Base-by-base conservation (phyloP, 2,113 vertebrate species). In the Hemibates koningsi region DNA sequence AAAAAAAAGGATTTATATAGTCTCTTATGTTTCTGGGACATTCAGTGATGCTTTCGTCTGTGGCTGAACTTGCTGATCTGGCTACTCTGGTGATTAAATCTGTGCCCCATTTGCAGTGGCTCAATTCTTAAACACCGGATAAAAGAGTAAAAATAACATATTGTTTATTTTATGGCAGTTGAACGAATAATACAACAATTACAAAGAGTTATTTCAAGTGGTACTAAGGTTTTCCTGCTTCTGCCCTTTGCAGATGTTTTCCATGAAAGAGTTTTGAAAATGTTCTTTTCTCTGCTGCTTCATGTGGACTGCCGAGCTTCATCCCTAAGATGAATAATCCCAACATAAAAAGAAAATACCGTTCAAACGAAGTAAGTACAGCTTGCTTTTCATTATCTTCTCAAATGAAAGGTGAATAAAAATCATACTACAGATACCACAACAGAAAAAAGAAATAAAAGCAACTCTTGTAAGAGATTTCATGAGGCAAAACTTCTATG, bases 371-470 rank as follows among this genome's bases (percentile, higher is more conserved):
- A 50, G 32, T 9, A 6, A 66, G 27, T 38, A 52, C 10, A 17
- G 12, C 61, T 54, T 48, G 3, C 34, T 84, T 79, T 54, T 1
- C n/a, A 38, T 86, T 36, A 27, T 59, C 54, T 45, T 4, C 34
- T 14, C 4, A 81, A 50, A 29, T 78, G 4, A 50, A 50, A 56
- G 36, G 19, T 41, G 19, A 79, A 29, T 29, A 3, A 8, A 84
- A 82, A 29, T 19, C 5, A 52, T 16, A 17, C 16, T 0, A 52
- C 45, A 85, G 24, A 43, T 2, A 86, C 8, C 43, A 50, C 27
- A 50, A 78, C 2, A n/a, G 43, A 32, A 76, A 78, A 56, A 0
- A 0, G 34, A 54, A 0, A 36, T 21, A 21, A 45, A 27, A 36
- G 9, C 5, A 36, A 1, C 4, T 76, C 59, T 61, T 50, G 13